A percentile compares a stretch with the other conserved stretches of the same genome.
phyloP scores from a whole-genome alignment of 2,888 invertebrate species.

The Spialia ferax region DNA sequence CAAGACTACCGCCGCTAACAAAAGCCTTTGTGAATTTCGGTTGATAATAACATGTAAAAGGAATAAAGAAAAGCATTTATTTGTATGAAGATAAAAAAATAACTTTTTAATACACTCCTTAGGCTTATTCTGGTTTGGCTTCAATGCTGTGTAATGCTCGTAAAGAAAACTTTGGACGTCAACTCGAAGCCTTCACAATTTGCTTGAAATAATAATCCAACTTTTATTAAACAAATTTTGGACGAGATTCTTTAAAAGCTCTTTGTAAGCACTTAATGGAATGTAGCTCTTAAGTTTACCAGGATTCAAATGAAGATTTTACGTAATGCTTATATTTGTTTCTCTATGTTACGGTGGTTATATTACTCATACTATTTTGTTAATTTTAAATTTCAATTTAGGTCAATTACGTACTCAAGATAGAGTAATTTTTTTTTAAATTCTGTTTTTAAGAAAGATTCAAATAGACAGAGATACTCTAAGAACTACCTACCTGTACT shows the following conservation, averaged over 20 bases:
- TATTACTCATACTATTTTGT: no score
- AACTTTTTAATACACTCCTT: neutral
- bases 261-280: conserved; percentile 3
- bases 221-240: conserved; percentile 1
- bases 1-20: neutral
- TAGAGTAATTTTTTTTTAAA: no score
- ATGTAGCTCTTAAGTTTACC: neutral
- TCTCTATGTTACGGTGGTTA: no score
- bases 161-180: conserved; percentile 4
- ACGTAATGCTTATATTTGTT: no score
- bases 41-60: neutral
- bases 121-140: neutral
- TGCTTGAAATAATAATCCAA: conserved; percentile 7
- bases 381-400: no score
- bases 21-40: neutral
- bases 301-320: neutral
- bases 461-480: no score
- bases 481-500: no score
- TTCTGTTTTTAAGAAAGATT: no score
- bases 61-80: neutral
- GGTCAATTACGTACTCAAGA: no score
- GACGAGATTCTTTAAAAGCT: conserved; percentile 6
- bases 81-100: neutral
- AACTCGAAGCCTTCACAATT: conserved; percentile 7
- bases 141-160: neutral